Percentiles rank a stretch among this genome's conserved stretches.
phyloP scores from a whole-genome alignment of 2,888 invertebrate genomes.

The Schizotus pectinicornis region DNA sequence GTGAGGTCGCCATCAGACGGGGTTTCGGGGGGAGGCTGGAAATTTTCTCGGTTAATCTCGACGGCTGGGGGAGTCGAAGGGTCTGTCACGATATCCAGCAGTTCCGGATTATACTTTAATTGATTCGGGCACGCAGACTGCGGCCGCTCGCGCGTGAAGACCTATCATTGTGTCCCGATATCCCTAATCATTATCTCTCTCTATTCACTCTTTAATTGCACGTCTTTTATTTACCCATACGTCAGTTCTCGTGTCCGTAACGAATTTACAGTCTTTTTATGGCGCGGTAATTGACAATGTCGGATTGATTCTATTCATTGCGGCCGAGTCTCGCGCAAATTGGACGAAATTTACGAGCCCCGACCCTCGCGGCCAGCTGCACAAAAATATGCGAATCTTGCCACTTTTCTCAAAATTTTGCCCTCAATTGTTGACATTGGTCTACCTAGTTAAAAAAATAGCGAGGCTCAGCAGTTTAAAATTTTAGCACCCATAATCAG shows the following conservation, averaged over 20 bases:
- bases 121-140: slow-evolving; percentile 63
- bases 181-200: slow-evolving; percentile 59
- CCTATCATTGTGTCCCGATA: slow-evolving; percentile 57
- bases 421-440: no score
- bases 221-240: slow-evolving; percentile 51
- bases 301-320: not conserved
- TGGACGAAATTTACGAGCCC: slow-evolving; percentile 16
- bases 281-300: not conserved
- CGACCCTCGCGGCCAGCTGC: no score
- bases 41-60: slow-evolving; percentile 12
- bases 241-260: slow-evolving; percentile 6
- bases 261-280: slow-evolving; percentile 11
- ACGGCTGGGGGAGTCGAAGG: slow-evolving; percentile 33
- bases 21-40: slow-evolving; percentile 5
- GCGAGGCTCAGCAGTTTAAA: no score
- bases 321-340: not conserved
- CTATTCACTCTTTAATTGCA: slow-evolving; percentile 56
- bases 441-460: no score
- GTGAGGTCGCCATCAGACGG: slow-evolving; percentile 9
- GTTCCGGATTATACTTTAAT: slow-evolving; percentile 69
- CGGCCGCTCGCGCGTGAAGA: slow-evolving; percentile 57
- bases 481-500: no score
- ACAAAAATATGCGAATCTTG: no score
- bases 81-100: slow-evolving; percentile 54
- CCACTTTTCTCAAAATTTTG: no score